phyloP scores from a whole-genome alignment of 2,888 invertebrate species.

The Brenthis daphne region DNA sequence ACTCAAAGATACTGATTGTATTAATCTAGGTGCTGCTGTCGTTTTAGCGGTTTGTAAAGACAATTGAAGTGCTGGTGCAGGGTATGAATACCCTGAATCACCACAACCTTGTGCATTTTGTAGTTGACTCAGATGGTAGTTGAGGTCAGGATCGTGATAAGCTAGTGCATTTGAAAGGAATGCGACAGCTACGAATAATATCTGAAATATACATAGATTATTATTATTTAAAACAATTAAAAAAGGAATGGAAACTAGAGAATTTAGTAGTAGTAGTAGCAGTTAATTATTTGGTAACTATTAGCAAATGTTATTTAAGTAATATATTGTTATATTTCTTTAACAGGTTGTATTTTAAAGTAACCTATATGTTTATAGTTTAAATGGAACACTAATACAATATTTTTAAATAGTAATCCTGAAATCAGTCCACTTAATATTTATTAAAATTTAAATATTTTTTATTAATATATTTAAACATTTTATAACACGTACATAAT shows the following conservation, averaged over 20 bases:
- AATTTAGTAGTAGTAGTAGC: too few relatives aligned
- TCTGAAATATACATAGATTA: slow-evolving; percentile 48
- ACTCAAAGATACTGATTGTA: slow-evolving; percentile 45
- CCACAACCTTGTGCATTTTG: slow-evolving; percentile 62
- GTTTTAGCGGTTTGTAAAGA: slow-evolving; percentile 63
- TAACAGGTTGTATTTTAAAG: too few relatives aligned
- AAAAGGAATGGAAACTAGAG: background rate
- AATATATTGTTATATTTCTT: too few relatives aligned
- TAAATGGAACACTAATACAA: too few relatives aligned
- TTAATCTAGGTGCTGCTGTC: slow-evolving; percentile 43
- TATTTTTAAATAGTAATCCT: too few relatives aligned
- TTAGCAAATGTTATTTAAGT: too few relatives aligned
- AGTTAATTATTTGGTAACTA: background rate
- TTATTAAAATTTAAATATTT: too few relatives aligned
- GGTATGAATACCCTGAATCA: slow-evolving; percentile 79
- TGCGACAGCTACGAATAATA: slow-evolving; percentile 52
- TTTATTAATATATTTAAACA: too few relatives aligned
- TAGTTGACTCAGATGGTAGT: slow-evolving; percentile 72
- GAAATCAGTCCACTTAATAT: too few relatives aligned
- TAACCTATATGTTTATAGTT: too few relatives aligned
- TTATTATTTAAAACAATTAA: background rate
- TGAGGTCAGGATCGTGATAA: slow-evolving; percentile 76
- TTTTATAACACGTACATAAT: too few relatives aligned
- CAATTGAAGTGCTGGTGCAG: slow-evolving; percentile 79
- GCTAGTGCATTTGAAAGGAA: slow-evolving; percentile 58